A percentile compares a stretch with the other conserved stretches of the same genome.
Conservation (phyloP, 2,888 invertebrate species). For the Lottia scabra region DNA sequence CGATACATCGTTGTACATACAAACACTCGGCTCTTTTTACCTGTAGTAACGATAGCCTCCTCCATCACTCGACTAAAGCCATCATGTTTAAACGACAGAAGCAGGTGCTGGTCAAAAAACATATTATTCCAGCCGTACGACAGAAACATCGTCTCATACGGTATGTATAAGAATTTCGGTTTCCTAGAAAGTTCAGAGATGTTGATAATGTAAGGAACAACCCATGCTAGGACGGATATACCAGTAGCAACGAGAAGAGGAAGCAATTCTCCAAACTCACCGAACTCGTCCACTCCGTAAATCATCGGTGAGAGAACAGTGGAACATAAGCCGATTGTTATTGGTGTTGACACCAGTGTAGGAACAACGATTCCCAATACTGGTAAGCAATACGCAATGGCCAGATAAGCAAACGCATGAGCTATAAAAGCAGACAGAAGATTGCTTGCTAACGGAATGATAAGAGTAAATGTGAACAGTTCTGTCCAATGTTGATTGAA, state of each 20-base stretch:
- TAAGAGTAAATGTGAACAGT: constrained; percentile 16
- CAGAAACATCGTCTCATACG: constrained; percentile 35
- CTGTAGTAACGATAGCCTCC: background rate
- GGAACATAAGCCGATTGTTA: constrained; percentile 30
- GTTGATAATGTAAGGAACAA: constrained; percentile 30
- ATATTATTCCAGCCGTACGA: constrained; percentile 35
- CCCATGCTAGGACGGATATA: constrained; percentile 32
- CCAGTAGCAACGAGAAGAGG: constrained; percentile 24
- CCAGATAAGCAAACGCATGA: constrained; percentile 35
- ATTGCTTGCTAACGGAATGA: constrained; percentile 36
- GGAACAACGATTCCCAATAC: constrained; percentile 39
- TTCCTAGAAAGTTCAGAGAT: constrained; percentile 15
- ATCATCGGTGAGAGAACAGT: constrained; percentile 20
- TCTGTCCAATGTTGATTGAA: constrained; percentile 29
- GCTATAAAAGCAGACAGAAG: constrained; percentile 30
- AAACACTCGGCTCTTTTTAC: constrained; percentile 29
- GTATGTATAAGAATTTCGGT: constrained; percentile 27
- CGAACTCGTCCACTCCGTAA: constrained; percentile 30
- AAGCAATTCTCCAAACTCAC: constrained; percentile 34
- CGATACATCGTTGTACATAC: constrained; percentile 43
- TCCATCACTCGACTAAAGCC: constrained; percentile 26
- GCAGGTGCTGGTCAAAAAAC: constrained; percentile 38
- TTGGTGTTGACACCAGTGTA: constrained; percentile 39
- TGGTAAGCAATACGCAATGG: constrained; percentile 38
- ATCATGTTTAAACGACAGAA: constrained; percentile 32